Percentiles rank a stretch among this genome's conserved stretches.
Conservation (phyloP, 2,797 vertebrate genomes). For the Eurystomus glaucurus region DNA sequence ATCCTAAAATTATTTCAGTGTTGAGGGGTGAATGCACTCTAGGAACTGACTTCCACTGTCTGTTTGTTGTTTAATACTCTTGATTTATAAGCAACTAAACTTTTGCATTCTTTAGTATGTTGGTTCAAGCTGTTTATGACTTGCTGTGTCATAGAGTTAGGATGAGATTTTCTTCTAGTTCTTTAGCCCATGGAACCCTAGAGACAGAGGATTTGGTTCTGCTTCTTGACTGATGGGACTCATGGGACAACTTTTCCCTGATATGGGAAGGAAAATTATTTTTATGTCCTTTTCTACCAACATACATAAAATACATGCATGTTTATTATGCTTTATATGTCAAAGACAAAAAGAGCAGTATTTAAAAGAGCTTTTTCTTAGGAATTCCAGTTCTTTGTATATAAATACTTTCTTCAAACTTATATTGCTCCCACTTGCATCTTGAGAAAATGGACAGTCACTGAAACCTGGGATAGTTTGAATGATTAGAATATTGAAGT, state of each 20-base stretch:
- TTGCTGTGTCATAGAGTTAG: neutral
- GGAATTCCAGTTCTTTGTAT: neutral
- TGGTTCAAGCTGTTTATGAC: neutral
- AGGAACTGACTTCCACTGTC: neutral
- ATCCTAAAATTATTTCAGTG: neutral
- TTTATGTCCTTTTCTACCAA: neutral
- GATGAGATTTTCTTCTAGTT: neutral
- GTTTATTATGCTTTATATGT: neutral
- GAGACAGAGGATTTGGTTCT: neutral
- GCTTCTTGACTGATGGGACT: neutral
- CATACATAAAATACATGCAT: neutral
- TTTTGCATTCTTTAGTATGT: neutral
- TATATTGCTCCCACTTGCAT: neutral
- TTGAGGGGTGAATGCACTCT: neutral
- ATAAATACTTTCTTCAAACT: neutral
- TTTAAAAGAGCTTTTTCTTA: neutral
- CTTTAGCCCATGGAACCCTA: neutral
- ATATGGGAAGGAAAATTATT: neutral
- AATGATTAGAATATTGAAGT: neutral
- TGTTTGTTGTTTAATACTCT: neutral
- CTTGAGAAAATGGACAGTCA: neutral
- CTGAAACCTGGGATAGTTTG: neutral
- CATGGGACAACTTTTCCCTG: neutral
- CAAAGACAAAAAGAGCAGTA: neutral
- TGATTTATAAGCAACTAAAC: neutral